Base-by-base conservation (phyloP, 2,888 invertebrate species). In the Crioceris asparagi region DNA sequence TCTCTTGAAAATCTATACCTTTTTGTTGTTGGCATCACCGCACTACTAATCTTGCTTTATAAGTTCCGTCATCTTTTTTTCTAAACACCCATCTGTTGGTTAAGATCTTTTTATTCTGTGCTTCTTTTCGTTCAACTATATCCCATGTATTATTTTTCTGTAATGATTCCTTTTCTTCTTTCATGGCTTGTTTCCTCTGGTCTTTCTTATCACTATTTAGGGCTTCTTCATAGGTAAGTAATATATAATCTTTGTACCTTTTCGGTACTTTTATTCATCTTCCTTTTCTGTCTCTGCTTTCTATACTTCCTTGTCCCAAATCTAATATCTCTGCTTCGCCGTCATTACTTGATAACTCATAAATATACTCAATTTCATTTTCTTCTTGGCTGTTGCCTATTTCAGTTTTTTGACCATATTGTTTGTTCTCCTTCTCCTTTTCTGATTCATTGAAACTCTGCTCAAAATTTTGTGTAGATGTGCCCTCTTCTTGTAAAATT, bases 91-190 rank as follows among this genome's bases (percentile, higher is more conserved):
- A 45, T 32, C 32, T 36, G 17, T 35, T 40, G 8, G 37, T 40
- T 17, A 42, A 29, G 7, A 44, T 21, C 35, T 38, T 46, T 17
- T 40, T 42, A 14, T 30, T 17, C 33, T 36, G 15, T 12, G 29
- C 37, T 15, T 35, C 30, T 30, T 46, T 43, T 37, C 32, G 44
- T 32, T 47, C 26, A 6, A 48, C 37, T 3, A 38, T 35, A 11
- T 16, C 32, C 50, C 53, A 52, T 10, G 45, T 47, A 4, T 46
- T 14, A 35, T 48, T 52, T 36, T 50, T 41, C 2, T 40, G 11
- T 15, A 47, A 29, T 17, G 50, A 39, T 25, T 34, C 35, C 38
- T 34, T 41, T 36, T 50, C 44, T 34, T 50, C 41, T 11, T 44
- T 14, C 15, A 48, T 48, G n/a, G 48, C 51, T 29, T 26, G 32